Base-by-base conservation (phyloP, 1,140 invertebrate species). In the Triops longicaudatus region DNA sequence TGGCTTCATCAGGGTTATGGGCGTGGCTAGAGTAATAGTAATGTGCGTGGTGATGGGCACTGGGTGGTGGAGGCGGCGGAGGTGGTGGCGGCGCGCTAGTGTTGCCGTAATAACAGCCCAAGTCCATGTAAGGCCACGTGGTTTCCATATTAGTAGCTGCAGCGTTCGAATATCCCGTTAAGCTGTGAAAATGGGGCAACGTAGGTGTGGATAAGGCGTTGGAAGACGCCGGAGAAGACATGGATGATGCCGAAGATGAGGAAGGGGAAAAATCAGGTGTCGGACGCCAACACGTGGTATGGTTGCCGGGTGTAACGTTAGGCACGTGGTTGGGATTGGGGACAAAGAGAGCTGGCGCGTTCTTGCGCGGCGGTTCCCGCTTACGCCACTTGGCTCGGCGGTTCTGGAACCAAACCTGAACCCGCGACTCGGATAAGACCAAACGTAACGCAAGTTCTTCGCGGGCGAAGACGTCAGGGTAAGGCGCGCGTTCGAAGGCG, bases 311-410 rank as follows among this genome's bases (percentile, higher is more conserved):
- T 14, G 50, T 63, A 14, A 63, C 50, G 22, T 63, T 63, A n/a
- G 50, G 50, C 9, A 14, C n/a, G 50, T 63, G 50, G 50, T 63
- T 63, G 17, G 50, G 50, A 22, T 63, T 63, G 14, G 50, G 50
- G 0, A 63, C 50, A 22, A 63, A 63, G 14, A 63, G 50, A 6
- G 50, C 50, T 63, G 50, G 76, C 11, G 43, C 44, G 0, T 92
- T 94, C 84, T 97, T 97, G 78, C 98, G 90, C 0, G 96, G 97
- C 14, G 98, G 98, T 85, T 99, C 97, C 6, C 96, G 91, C 84
- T 98, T 99, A 22, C 97, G 88, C 97, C 97, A 99, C 83, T 98
- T 99, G 9, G 97, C 97, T 76, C 97, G 88, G 78, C 97, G 88
- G 82, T 99, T 98, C 86, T 99, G 92, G 81, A 94, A 94, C 92